Conservation (phyloP, 1,140 invertebrate species). For the Drosophila pruinosa region DNA sequence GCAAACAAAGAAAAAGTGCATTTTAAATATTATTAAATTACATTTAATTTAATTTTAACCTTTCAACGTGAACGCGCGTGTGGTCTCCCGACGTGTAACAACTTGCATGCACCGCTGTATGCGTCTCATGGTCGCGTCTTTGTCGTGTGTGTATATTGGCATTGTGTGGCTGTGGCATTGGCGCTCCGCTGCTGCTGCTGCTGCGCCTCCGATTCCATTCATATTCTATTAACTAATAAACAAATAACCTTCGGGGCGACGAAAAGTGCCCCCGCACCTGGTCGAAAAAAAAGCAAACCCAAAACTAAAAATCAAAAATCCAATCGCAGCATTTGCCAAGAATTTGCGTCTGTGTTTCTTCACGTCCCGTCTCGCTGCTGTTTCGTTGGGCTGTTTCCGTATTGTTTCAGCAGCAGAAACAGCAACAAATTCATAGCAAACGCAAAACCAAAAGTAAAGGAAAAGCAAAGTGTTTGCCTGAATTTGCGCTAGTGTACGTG, state of each 20-base stretch:
- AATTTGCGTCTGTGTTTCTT: slow-evolving; percentile 26
- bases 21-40: slow-evolving; percentile 67
- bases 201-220: slow-evolving; percentile 49
- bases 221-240: slow-evolving; percentile 77
- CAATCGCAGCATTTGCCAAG: slow-evolving; percentile 34
- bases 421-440: slow-evolving; percentile 50
- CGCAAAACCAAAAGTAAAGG: slow-evolving; percentile 7
- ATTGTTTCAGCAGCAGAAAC: slow-evolving; percentile 39
- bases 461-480: slow-evolving; percentile 42
- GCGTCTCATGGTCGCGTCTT: slow-evolving; percentile 47
- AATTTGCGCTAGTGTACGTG: slow-evolving; percentile 37
- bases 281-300: slow-evolving; percentile 14
- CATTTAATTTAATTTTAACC: slow-evolving; percentile 41
- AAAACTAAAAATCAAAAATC: slow-evolving; percentile 51
- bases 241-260: slow-evolving; percentile 71
- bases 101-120: slow-evolving; percentile 37
- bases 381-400: slow-evolving; percentile 50
- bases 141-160: slow-evolving; percentile 60
- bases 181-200: slow-evolving; percentile 42
- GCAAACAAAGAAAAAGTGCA: slow-evolving; percentile 80
- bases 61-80: slow-evolving; percentile 39
- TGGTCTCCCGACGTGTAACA: slow-evolving; percentile 36
- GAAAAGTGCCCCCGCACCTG: slow-evolving; percentile 50
- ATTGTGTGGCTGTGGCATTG: slow-evolving; percentile 60
- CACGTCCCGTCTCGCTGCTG: background rate